phyloP scores from a whole-genome alignment of 2,888 invertebrate species.

The Zele albiditarsus region DNA sequence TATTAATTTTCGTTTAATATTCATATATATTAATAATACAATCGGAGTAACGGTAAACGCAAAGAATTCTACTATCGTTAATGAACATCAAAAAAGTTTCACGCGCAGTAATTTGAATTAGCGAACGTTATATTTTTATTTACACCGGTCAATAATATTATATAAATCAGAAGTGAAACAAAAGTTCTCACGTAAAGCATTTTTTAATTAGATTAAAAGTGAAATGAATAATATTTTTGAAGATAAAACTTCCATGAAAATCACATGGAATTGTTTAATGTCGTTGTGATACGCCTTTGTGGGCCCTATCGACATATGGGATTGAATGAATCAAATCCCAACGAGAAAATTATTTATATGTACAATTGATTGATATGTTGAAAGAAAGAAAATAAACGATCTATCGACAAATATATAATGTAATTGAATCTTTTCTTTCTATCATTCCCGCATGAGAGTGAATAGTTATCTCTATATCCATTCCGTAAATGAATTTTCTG shows the following conservation, averaged over 20 bases:
- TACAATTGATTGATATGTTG: slow-evolving; percentile 1
- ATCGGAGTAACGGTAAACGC: neutral
- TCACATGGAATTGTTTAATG: neutral
- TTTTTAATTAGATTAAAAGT: neutral
- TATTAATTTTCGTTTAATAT: neutral
- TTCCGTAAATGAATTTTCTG: neutral
- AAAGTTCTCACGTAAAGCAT: slow-evolving; percentile 11
- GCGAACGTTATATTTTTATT: slow-evolving; percentile 18
- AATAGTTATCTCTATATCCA: neutral
- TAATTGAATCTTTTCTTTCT: slow-evolving; percentile 12
- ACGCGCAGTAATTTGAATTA: neutral
- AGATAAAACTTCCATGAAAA: neutral
- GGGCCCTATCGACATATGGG: neutral
- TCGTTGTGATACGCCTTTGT: too few species aligned
- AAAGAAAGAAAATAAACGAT: slow-evolving; percentile 16
- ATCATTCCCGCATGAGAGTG: neutral
- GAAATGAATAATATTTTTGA: neutral
- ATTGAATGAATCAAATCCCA: neutral
- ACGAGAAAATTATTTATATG: neutral
- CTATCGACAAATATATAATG: neutral
- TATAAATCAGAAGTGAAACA: slow-evolving; percentile 13
- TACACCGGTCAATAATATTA: slow-evolving; percentile 8
- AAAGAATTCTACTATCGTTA: slow-evolving; percentile 2
- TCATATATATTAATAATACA: neutral
- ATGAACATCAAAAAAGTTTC: neutral